Percentiles rank a stretch among this genome's conserved stretches.
These are phyloP conservation scores for Chymomyza procnemis DNA, from an alignment of 2,888 invertebrate genomes.

Conservation along the genomic window DNA sequence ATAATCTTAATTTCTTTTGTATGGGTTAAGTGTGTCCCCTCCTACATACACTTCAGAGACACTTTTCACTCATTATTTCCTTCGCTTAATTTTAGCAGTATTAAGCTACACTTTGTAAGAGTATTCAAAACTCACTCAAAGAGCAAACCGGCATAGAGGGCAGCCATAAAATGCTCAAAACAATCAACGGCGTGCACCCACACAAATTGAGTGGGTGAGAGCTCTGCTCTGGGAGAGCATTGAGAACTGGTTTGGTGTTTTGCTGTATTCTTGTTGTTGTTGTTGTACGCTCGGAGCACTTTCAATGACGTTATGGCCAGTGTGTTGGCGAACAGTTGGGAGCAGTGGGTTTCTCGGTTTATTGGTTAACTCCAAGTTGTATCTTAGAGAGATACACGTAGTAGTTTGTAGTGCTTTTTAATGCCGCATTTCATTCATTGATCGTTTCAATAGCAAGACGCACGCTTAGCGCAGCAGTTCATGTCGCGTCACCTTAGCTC, in stretches of 20 bases:
- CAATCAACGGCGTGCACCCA: slow-evolving; percentile 55
- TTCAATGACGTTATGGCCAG: slow-evolving; percentile 4
- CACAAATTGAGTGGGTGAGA: slow-evolving; percentile 55
- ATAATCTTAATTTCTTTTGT: no score
- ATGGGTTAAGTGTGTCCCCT: no score
- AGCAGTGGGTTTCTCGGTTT: slow-evolving; percentile 76
- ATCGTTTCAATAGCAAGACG: slow-evolving; percentile 71
- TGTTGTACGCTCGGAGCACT: slow-evolving; percentile 18
- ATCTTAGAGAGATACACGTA: slow-evolving; percentile 43
- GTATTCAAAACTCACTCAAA: slow-evolving; percentile 49
- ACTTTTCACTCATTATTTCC: no score
- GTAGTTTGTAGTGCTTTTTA: slow-evolving; percentile 60
- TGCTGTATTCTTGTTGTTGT: slow-evolving; percentile 45
- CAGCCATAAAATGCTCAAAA: slow-evolving; percentile 39
- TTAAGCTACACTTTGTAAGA: neutral
- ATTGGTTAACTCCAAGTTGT: slow-evolving; percentile 56
- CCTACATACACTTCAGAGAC: no score
- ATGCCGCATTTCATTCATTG: slow-evolving; percentile 76
- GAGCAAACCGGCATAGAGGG: slow-evolving; percentile 23
- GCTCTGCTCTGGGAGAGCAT: slow-evolving; percentile 35
- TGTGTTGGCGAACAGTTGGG: slow-evolving; percentile 35
- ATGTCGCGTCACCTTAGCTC: slow-evolving; percentile 13
- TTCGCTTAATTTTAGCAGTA: no score
- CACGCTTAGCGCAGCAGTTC: slow-evolving; percentile 59
- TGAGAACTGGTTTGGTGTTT: slow-evolving; percentile 59